Evolutionary conservation across 2,797 vertebrate species (phyloP), one percentile per base, ranked within the genome.

Genomic region (Channa striata): DNA sequence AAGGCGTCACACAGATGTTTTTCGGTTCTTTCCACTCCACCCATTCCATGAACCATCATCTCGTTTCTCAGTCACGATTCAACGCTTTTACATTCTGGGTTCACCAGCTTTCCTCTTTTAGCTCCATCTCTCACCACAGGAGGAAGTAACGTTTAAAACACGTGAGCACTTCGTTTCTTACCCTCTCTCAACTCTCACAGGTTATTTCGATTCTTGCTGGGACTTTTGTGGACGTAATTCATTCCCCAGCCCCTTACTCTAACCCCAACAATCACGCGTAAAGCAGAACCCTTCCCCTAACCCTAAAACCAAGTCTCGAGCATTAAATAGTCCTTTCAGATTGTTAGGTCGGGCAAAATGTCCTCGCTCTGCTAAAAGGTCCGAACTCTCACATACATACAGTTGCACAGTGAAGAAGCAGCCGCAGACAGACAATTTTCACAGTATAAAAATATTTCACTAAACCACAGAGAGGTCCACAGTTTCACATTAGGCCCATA

Each of bases 371-470:
- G 25, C 25, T 30, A 30, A 30, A 30, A 30, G 25, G 25, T 30
- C 25, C 25, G 25, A 30, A 30, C 25, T 30, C 36, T 56, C 19
- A 40, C 67, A 14, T 13, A 59, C 59, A 30, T 49, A 59, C 50
- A 8, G 33, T 30, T 30, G 21, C 63, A 50, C n/a, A 50, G 0
- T 11, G 51, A 67, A 67, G 65, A 62, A 78, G 54, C 63, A 80
- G 69, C 73, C 78, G 56, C 52, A 58, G 42, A 68, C 49, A 61
- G 54, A 81, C 61, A 63, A 25, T 70, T 68, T 90, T 93, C 86
- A 92, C 89, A 91, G 87, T 91, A 92, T 86, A 82, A 91, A 88
- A 90, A 86, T 89, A 82, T 65, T 78, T 71, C 73, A 85, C 61
- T 59, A 78, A 78, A 73, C 25, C 59, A 87, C 65, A 77, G 43